Evolutionary conservation across 1,140 invertebrate species (phyloP).

Genomic region (Ips nitidus): DNA sequence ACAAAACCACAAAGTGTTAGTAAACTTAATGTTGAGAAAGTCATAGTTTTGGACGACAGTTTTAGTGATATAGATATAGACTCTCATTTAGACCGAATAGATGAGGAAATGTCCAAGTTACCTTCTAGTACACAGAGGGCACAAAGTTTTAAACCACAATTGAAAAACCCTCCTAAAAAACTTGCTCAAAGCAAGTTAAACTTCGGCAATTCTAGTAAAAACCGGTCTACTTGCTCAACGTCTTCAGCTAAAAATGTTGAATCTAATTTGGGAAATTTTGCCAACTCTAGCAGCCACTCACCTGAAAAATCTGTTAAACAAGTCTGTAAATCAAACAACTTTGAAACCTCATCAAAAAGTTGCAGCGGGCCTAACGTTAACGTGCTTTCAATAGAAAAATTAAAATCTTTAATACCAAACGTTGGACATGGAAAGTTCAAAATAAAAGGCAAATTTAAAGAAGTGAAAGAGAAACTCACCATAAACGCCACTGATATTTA

Average conservation of each 20-base stretch:
- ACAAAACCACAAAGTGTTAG: not conserved
- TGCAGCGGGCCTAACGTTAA: not conserved
- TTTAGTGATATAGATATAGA: constrained; percentile 41
- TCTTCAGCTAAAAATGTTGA: not conserved
- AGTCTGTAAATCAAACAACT: not conserved
- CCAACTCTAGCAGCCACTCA: too few species aligned
- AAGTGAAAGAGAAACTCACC: constrained; percentile 41
- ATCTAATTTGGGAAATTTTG: not conserved
- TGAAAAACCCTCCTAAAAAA: constrained; percentile 20
- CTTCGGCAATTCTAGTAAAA: not conserved
- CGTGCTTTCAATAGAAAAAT: constrained; percentile 32
- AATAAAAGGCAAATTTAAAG: constrained; percentile 45
- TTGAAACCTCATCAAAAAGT: not conserved
- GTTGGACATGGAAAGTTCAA: constrained; percentile 40
- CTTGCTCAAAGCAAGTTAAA: constrained; percentile 21
- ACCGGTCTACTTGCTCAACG: constrained; percentile 1
- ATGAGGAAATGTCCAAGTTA: constrained; percentile 30
- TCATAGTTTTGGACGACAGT: constrained; percentile 30
- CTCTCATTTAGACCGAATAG: constrained; percentile 41
- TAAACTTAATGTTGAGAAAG: not conserved
- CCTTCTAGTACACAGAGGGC: constrained; percentile 23
- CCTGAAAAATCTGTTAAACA: not conserved
- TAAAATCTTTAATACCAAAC: constrained; percentile 28
- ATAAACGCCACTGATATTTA: constrained; percentile 32
- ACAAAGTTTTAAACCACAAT: constrained; percentile 7